phyloP scores from a whole-genome alignment of 2,888 invertebrate genomes.

The Oligia strigilis region DNA sequence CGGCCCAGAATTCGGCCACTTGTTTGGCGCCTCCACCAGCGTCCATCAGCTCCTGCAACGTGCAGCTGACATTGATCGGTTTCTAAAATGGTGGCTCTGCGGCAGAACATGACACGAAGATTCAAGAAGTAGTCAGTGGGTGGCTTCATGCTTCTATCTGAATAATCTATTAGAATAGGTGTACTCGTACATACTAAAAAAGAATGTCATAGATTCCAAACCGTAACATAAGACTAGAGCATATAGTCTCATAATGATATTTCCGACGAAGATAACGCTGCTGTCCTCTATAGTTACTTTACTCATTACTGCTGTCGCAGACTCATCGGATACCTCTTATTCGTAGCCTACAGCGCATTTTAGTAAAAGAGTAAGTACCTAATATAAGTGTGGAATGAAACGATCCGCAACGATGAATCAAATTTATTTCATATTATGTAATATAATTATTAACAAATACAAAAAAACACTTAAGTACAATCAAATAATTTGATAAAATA shows the following conservation, averaged over 20 bases:
- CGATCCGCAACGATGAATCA: slow-evolving; percentile 16
- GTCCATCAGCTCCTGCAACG: no score
- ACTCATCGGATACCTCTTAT: background rate
- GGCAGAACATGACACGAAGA: no score
- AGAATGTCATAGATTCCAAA: background rate
- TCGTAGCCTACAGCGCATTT: no score
- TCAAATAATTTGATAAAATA: slow-evolving; percentile 39
- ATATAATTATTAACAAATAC: slow-evolving; percentile 28
- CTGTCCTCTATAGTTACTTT: no score
- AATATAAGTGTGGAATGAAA: slow-evolving; percentile 30
- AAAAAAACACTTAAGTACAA: slow-evolving; percentile 38
- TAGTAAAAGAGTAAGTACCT: background rate
- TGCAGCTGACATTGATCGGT: no score
- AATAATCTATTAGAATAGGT: background rate
- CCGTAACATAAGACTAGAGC: background rate
- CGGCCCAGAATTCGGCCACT: no score
- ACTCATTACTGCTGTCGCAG: background rate
- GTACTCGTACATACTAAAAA: background rate
- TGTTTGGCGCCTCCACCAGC: no score
- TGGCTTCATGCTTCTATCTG: background rate
- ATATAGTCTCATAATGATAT: background rate
- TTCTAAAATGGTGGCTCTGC: no score
- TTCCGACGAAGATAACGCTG: background rate
- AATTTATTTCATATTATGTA: slow-evolving; percentile 40
- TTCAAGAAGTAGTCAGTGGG: background rate